These are phyloP conservation scores for Montipora sp. DNA, from an alignment of 64 coral and sea anemone genomes.

Conservation along the genomic window DNA sequence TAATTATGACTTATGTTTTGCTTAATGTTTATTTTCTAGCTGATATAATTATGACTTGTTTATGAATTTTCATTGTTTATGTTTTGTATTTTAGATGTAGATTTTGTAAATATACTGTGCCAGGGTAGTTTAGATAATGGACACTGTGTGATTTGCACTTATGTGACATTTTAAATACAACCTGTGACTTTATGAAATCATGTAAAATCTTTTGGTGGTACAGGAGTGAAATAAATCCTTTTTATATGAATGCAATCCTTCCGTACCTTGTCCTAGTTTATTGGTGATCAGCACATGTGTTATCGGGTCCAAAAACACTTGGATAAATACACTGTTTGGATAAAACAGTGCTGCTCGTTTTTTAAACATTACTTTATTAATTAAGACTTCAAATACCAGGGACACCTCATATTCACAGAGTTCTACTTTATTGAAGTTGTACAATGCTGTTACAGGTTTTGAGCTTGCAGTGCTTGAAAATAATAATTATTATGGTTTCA, in stretches of 20 bases:
- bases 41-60: no score
- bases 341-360: no score
- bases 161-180: not conserved
- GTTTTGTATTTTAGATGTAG: not conserved
- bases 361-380: no score
- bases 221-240: constrained; percentile 30
- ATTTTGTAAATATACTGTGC: not conserved
- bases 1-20: no score
- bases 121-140: not conserved
- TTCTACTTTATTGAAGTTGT: not conserved
- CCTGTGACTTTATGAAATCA: no score
- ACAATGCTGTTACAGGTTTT: not conserved
- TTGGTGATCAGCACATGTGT: no score
- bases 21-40: no score
- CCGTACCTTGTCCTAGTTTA: no score
- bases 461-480: not conserved
- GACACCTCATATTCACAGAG: not conserved
- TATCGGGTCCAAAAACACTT: no score
- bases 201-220: not conserved
- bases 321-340: no score
- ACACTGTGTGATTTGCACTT: not conserved
- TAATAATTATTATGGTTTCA: not conserved
- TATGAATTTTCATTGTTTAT: not conserved
- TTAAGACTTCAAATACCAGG: not conserved
- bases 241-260: not conserved